Conservation (phyloP, 2,888 invertebrate species). For the Melinopterus prodromus region DNA sequence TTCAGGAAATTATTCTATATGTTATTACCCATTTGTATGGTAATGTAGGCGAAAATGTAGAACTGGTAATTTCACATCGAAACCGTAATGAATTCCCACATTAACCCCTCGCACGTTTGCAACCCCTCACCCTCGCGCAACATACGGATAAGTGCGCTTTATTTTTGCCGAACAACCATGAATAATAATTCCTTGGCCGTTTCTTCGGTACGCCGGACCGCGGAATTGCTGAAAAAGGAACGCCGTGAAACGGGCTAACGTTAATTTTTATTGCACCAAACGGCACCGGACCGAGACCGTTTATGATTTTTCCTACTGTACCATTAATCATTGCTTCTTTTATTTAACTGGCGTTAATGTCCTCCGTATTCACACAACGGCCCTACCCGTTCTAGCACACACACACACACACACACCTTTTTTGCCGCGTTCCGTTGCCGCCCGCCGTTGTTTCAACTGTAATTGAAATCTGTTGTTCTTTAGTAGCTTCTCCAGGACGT, state of each 20-base stretch:
- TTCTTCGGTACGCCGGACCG: conserved; percentile 12
- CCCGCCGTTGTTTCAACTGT: no score
- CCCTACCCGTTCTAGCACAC: no score
- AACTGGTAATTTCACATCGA: conserved; percentile 32
- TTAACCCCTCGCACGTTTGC: conserved; percentile 26
- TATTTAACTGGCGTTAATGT: conserved; percentile 13
- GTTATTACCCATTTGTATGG: conserved; percentile 43
- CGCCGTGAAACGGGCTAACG: conserved; percentile 15
- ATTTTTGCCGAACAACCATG: conserved; percentile 31
- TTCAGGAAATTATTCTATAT: conserved; percentile 43
- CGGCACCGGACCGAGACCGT: background rate
- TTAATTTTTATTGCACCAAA: conserved; percentile 33
- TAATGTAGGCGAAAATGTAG: conserved; percentile 33
- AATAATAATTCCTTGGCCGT: conserved; percentile 31
- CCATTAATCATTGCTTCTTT: conserved; percentile 19
- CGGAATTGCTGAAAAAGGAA: conserved; percentile 29
- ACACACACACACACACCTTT: no score
- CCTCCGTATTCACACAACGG: background rate
- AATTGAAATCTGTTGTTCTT: no score
- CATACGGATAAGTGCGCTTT: conserved; percentile 29
- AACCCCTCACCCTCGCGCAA: conserved; percentile 20
- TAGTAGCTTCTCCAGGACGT: no score
- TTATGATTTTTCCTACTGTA: conserved; percentile 19
- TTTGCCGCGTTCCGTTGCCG: no score
- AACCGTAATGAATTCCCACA: conserved; percentile 34